These are phyloP conservation scores for Cephalophus harveyi DNA, from an alignment of 2,113 vertebrate genomes.

Conservation along the genomic window DNA sequence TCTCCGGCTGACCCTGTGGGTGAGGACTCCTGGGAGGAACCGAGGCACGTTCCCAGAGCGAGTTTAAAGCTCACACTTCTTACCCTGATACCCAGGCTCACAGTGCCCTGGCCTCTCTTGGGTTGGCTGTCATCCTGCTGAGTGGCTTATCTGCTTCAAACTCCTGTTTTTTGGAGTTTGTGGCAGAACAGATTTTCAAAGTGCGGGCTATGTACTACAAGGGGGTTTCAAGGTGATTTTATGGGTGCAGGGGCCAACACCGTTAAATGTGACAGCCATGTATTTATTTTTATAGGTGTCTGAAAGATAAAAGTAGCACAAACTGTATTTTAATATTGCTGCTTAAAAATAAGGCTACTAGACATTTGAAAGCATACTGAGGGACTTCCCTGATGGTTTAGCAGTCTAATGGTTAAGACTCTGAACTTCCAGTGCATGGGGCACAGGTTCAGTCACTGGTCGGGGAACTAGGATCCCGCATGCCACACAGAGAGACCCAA, in stretches of 20 bases:
- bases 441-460: not conserved
- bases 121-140: not conserved
- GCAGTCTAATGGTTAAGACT: not conserved
- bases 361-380: not conserved
- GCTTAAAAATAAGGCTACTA: not conserved
- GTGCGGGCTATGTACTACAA: not conserved
- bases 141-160: not conserved
- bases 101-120: not conserved
- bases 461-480: not conserved
- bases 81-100: accelerated
- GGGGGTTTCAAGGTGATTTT: not conserved
- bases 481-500: not conserved
- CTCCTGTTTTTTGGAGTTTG: not conserved
- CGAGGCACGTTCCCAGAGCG: not conserved
- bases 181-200: not conserved
- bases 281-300: not conserved
- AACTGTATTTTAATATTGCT: accelerated
- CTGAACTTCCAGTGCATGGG: not conserved
- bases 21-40: not conserved
- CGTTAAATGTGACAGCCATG: not conserved
- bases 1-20: not conserved
- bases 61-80: not conserved
- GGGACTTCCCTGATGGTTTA: not conserved
- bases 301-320: not conserved
- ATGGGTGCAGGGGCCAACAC: too few species aligned